These are phyloP conservation scores for Heliconius aoede DNA, from an alignment of 2,888 invertebrate species.

Conservation along the genomic window DNA sequence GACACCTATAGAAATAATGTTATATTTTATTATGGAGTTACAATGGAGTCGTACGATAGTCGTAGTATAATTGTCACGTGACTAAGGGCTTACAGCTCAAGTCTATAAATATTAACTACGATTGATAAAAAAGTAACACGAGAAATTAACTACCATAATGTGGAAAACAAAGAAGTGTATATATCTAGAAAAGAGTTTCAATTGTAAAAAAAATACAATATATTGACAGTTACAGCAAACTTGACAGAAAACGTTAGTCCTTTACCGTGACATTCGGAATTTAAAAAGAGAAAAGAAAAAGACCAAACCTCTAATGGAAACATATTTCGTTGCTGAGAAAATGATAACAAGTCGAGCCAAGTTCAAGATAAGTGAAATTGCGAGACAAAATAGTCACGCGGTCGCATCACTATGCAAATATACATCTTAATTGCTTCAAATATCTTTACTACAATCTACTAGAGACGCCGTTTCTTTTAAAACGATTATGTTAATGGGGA, in stretches of 20 bases:
- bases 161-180: background rate
- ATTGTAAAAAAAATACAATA: slow-evolving; percentile 32
- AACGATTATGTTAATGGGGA: slow-evolving; percentile 77
- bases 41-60: background rate
- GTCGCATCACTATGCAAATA: slow-evolving; percentile 76
- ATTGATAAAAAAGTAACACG: background rate
- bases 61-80: no score
- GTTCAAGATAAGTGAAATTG: slow-evolving; percentile 66
- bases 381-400: slow-evolving; percentile 66
- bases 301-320: slow-evolving; percentile 63
- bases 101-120: background rate
- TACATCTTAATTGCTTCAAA: slow-evolving; percentile 68
- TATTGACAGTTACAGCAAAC: slow-evolving; percentile 68
- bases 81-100: no score
- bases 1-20: no score
- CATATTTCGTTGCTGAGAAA: slow-evolving; percentile 62
- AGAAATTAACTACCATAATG: background rate
- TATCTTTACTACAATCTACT: slow-evolving; percentile 75
- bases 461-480: slow-evolving; percentile 75
- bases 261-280: slow-evolving; percentile 58
- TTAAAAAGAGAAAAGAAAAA: slow-evolving; percentile 55
- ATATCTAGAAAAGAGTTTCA: background rate
- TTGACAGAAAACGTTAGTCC: slow-evolving; percentile 57
- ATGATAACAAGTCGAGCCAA: slow-evolving; percentile 57
- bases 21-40: no score